Base-by-base conservation (phyloP, 92 coral and sea anemone genomes). In the Ricordea florida region DNA sequence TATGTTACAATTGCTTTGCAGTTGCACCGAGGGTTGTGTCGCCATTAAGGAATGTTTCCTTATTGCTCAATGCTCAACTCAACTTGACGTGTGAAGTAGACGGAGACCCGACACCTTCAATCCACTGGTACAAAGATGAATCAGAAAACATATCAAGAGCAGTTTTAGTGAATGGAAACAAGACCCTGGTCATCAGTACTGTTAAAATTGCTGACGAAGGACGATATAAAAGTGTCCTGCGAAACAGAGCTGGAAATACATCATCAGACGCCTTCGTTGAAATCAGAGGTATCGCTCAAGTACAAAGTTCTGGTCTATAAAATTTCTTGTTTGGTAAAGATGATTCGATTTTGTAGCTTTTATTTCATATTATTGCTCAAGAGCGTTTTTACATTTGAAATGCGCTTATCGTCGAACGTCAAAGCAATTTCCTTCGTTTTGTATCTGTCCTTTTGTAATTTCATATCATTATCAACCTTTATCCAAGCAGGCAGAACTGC, bases 41-140 rank as follows among this genome's bases (percentile, higher is more conserved):
- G 10, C 41, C 52, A 28, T 14, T 66, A 6, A 47, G 61, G 8
- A 49, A 9, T 45, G 24, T 53, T 3, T 55, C 69, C 4, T 22
- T 36, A 7, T 28, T 57, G 3, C 72, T 47, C 13, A 63, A 68
- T 0, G 41, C 62, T 0, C 30, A 25, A 11, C 63, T 68, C 18
- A 68, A 57, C 13, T 65, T 88, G 17, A 64, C 68, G 4, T 88
- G 93, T 30, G 61, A 15, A 6, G 89, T 82, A 11, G 68, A 74
- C 25, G 89, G 84, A 17, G 77, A 69, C 37, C 93, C 93, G 23
- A 62, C 60, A 4, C 86, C 93, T 13, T 4, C 57, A 0, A 50
- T 88, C 41, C 25, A 9, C 27, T 88, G 93, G 93, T 18, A 13
- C 24, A 66, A 63, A 53, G 64, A 38, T 16, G 79, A 65, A 1